These are phyloP conservation scores for Saguinus imperator DNA, from an alignment of 2,113 vertebrate species.

Conservation along the genomic window DNA sequence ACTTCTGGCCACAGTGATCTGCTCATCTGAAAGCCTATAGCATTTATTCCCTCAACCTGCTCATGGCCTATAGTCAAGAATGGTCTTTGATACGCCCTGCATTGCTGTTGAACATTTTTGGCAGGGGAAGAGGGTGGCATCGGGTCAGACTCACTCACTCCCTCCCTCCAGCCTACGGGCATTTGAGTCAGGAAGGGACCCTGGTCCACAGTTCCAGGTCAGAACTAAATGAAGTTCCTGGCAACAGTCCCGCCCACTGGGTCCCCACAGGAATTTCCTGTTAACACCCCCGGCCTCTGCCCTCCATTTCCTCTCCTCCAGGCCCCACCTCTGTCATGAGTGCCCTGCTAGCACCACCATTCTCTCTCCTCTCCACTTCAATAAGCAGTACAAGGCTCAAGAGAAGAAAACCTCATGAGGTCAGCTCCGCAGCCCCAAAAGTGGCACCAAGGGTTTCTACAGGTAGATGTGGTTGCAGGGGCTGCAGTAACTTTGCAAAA, in stretches of 20 bases:
- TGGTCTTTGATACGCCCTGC: not conserved
- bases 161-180: not conserved
- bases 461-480: not conserved
- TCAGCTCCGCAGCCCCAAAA: not conserved
- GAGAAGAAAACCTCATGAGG: not conserved
- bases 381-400: not conserved
- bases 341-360: not conserved
- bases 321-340: slow-evolving; percentile 20
- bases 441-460: not conserved
- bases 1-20: not conserved
- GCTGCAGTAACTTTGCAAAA: not conserved
- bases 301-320: slow-evolving; percentile 49
- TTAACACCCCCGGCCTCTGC: not conserved
- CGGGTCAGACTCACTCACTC: not conserved
- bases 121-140: not conserved
- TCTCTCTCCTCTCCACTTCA: not conserved
- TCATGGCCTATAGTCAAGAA: not conserved
- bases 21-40: not conserved
- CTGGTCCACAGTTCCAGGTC: slow-evolving; percentile 2
- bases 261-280: slow-evolving; percentile 64
- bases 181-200: slow-evolving; percentile 16
- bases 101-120: not conserved
- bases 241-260: not conserved
- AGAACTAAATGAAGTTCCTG: slow-evolving; percentile 36
- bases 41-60: not conserved